Base-by-base conservation (phyloP, 2,888 invertebrate species). In the Poecilobothrus nobilitatus region DNA sequence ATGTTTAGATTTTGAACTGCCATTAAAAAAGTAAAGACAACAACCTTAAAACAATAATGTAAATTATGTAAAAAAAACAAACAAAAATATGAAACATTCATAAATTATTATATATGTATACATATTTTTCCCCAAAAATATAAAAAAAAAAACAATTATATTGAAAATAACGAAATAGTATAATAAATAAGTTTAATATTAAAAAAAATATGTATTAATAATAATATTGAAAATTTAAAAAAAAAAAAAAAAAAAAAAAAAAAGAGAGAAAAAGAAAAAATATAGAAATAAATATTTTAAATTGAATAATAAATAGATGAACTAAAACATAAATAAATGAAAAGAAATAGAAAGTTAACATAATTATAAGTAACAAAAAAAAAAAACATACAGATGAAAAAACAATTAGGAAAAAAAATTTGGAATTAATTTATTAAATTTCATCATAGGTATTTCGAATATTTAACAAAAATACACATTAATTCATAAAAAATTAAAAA, bases 281-380 rank as follows among this genome's bases (percentile, higher is more conserved):
- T 27, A 63, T 70, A 65, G 65, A 70, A 70, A 27, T 63, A 65
- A 70, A 5, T 53, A 53, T 53, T 53, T 53, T 18, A 53, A 15
- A 53, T 53, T 53, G 7, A 15, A 53, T 53, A 53, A 18, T 9
- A 9, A 15, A 53, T 68, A 71, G 67, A 68, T 69, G 70, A 76
- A 76, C 73, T 73, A 73, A 73, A 73, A 74, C n/a, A 70, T 71
- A 70, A 67, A 75, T 76, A 78, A 76, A 76, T 79, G 78, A 27
- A 27, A 27, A 79, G 78, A 78, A 78, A 78, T 78, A 78, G 76
- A 78, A 78, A 78, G 78, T 78, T 78, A 78, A 78, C 78, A 78
- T 79, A 71, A 71, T 78, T 76, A 78, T 77, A 78, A 77, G 77
- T 71, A 65, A 62, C 68, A 69, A 53, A 70, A 34, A 66, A 67